Evolutionary conservation across 2,888 invertebrate genomes (phyloP).

Genomic region (Caenorhabditis macrosperma): DNA sequence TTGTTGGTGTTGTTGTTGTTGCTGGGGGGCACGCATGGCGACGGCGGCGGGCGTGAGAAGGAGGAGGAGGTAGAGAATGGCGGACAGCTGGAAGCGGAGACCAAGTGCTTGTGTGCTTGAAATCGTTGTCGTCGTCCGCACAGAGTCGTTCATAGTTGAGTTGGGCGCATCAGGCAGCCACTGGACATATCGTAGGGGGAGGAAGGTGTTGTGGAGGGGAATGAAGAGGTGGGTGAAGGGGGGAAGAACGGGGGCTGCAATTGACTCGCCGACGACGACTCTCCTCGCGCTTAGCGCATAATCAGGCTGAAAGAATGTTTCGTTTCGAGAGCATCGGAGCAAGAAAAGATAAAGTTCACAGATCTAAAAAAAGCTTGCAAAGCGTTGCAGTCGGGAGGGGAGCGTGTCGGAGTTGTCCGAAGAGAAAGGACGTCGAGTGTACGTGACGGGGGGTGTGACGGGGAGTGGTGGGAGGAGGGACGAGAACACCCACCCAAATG

Average conservation of each 20-base stretch:
- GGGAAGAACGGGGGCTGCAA: slow-evolving; percentile 32
- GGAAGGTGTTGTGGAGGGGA: slow-evolving; percentile 17
- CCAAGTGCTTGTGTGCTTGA: slow-evolving; percentile 54
- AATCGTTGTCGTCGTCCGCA: slow-evolving; percentile 59
- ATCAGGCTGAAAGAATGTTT: slow-evolving; percentile 48
- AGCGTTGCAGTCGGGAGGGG: slow-evolving; percentile 14
- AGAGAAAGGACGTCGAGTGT: slow-evolving; percentile 31
- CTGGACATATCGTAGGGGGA: slow-evolving; percentile 54
- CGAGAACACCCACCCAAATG: slow-evolving; percentile 37
- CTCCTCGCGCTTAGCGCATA: slow-evolving; percentile 57
- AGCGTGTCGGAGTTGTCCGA: neutral
- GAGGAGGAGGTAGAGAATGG: slow-evolving; percentile 51
- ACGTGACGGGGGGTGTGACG: slow-evolving; percentile 9
- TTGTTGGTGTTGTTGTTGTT: too few species aligned
- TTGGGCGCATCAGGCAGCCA: slow-evolving; percentile 60
- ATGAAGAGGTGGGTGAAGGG: slow-evolving; percentile 10
- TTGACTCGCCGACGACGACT: slow-evolving; percentile 48
- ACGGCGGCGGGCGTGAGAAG: slow-evolving; percentile 36
- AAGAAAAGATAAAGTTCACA: slow-evolving; percentile 21
- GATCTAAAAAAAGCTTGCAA: slow-evolving; percentile 17
- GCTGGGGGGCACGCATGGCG: slow-evolving; percentile 30
- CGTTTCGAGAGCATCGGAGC: slow-evolving; percentile 14
- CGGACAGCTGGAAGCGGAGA: slow-evolving; percentile 54
- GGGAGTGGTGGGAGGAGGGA: neutral
- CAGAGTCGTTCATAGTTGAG: slow-evolving; percentile 62